phyloP scores from a whole-genome alignment of 2,797 vertebrate species.

The Silurus lanzhouensis region DNA sequence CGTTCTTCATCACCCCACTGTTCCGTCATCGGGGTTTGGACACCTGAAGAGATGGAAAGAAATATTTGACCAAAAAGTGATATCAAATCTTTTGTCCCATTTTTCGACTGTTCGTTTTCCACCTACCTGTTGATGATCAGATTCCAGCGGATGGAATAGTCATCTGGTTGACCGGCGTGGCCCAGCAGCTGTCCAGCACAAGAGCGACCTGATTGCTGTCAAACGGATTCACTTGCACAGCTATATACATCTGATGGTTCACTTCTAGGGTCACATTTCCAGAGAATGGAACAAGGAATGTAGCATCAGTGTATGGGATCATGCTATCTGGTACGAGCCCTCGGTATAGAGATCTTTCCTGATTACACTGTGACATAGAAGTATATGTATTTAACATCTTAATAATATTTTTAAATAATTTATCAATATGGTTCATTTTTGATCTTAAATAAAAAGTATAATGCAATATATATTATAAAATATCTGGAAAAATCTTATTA shows the following conservation, averaged over 20 bases:
- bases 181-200: constrained; percentile 71
- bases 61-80: too few relatives aligned
- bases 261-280: constrained; percentile 46
- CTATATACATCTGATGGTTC: constrained; percentile 63
- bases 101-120: not conserved
- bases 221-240: constrained; percentile 62
- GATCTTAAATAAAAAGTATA: too few relatives aligned
- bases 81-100: not conserved
- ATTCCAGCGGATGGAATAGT: constrained; percentile 55
- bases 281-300: constrained; percentile 56
- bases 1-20: constrained; percentile 36
- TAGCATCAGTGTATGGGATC: constrained; percentile 62
- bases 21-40: constrained; percentile 27
- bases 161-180: constrained; percentile 61
- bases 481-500: too few relatives aligned
- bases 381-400: not conserved
- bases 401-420: too few relatives aligned
- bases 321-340: constrained; percentile 63
- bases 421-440: too few relatives aligned
- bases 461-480: too few relatives aligned
- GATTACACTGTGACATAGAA: constrained; percentile 55
- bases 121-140: constrained; percentile 67
- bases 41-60: constrained; percentile 17
- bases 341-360: constrained; percentile 57
- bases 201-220: constrained; percentile 58